phyloP scores from a whole-genome alignment of 2,888 invertebrate species.

The Branchellion lobata region DNA sequence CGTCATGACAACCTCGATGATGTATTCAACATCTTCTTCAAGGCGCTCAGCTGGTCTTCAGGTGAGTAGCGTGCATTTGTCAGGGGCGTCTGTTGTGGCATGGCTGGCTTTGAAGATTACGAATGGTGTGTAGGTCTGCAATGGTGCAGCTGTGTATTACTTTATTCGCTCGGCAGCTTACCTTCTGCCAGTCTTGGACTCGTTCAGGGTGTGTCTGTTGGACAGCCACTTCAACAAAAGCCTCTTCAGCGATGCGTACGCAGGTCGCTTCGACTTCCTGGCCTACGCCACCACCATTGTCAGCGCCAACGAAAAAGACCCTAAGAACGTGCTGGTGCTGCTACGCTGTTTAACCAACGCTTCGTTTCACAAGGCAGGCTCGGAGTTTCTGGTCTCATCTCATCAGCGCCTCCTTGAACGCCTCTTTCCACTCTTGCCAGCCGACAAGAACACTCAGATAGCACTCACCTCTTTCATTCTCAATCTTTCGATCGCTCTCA shows the following conservation, averaged over 20 bases:
- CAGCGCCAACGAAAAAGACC: conserved; percentile 54
- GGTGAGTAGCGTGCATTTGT: conserved; percentile 63
- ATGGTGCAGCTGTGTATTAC: no score
- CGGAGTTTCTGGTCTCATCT: conserved; percentile 53
- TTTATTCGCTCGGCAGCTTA: no score
- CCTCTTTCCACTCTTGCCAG: conserved; percentile 49
- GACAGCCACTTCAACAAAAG: conserved; percentile 69
- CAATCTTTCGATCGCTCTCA: conserved; percentile 69
- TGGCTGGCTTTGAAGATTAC: no score
- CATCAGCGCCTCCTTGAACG: conserved; percentile 55
- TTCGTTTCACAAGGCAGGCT: conserved; percentile 69
- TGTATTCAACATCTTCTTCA: conserved; percentile 67
- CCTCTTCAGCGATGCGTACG: conserved; percentile 62
- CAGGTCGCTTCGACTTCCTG: conserved; percentile 61
- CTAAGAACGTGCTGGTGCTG: conserved; percentile 64
- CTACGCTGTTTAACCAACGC: conserved; percentile 74
- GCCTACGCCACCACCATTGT: conserved; percentile 59
- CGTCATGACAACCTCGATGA: conserved; percentile 57
- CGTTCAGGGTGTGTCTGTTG: conserved; percentile 79
- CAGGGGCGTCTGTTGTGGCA: no score
- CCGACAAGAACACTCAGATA: conserved; percentile 67
- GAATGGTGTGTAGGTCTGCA: no score
- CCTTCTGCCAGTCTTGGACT: conserved; percentile 84
- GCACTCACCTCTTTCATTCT: conserved; percentile 74
- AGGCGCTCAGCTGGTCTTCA: conserved; percentile 73